Conservation (phyloP, 2,797 vertebrate species). For the Cryptoblepharus egeriae region DNA sequence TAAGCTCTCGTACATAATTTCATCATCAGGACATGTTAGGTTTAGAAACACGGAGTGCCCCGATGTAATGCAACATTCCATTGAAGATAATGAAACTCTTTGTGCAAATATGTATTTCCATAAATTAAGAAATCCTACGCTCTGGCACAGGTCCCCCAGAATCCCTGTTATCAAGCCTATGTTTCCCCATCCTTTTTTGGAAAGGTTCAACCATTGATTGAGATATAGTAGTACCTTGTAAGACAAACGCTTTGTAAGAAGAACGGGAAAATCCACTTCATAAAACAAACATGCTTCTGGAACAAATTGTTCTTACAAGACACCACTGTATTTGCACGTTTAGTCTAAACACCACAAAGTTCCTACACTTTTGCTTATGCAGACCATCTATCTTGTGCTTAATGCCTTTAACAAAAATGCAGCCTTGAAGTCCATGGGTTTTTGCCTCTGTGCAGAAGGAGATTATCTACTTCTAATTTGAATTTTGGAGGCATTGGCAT, state of each 20-base stretch:
- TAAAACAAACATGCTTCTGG: no score
- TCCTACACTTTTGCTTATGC: not conserved
- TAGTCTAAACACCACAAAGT: not conserved
- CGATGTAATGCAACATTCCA: no score
- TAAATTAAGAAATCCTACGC: not conserved
- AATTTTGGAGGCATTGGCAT: not conserved
- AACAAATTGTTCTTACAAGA: no score
- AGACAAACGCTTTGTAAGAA: no score
- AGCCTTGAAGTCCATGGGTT: not conserved
- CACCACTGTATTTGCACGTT: no score
- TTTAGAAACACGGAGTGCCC: no score
- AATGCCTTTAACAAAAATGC: not conserved
- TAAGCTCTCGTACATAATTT: no score
- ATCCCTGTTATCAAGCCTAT: not conserved
- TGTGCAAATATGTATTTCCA: not conserved
- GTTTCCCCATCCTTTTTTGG: not conserved
- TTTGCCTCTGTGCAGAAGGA: no score
- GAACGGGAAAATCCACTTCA: no score
- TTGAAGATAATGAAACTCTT: no score
- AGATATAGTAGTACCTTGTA: no score
- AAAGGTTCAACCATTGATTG: not conserved
- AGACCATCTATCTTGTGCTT: not conserved
- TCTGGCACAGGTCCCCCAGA: not conserved
- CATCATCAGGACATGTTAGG: no score
- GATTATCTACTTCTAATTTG: not conserved